Evolutionary conservation across 2,113 vertebrate species (phyloP).

Genomic region (Actenoides hombroni): DNA sequence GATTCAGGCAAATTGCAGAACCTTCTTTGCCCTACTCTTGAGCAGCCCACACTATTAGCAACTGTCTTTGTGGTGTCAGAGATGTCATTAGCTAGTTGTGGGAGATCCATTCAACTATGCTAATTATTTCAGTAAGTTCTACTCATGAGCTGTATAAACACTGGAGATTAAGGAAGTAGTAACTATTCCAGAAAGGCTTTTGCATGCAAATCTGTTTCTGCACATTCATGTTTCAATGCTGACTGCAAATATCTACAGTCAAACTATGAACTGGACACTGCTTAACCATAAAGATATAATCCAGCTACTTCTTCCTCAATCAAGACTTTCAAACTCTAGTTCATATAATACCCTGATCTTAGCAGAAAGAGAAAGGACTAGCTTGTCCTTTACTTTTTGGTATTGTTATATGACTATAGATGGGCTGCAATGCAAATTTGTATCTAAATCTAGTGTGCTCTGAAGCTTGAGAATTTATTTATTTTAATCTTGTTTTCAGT

Average conservation of each 20-base stretch:
- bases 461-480: neutral
- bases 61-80: neutral
- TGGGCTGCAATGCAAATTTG: neutral
- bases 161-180: neutral
- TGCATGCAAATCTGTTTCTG: neutral
- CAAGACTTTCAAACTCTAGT: neutral
- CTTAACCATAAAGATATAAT: neutral
- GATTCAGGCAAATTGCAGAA: neutral
- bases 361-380: neutral
- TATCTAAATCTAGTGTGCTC: neutral
- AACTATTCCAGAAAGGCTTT: neutral
- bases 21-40: neutral
- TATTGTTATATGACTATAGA: neutral
- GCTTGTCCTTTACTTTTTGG: neutral
- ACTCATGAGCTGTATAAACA: neutral
- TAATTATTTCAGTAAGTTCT: slow-evolving; percentile 1
- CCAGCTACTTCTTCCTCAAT: neutral
- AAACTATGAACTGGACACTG: neutral
- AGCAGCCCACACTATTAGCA: slow-evolving; percentile 6
- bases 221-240: neutral
- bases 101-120: neutral
- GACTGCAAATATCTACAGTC: neutral
- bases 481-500: neutral
- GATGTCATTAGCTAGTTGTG: neutral
- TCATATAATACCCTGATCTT: neutral